phyloP scores from a whole-genome alignment of 2,888 invertebrate species.

The Mesoligia furuncula region DNA sequence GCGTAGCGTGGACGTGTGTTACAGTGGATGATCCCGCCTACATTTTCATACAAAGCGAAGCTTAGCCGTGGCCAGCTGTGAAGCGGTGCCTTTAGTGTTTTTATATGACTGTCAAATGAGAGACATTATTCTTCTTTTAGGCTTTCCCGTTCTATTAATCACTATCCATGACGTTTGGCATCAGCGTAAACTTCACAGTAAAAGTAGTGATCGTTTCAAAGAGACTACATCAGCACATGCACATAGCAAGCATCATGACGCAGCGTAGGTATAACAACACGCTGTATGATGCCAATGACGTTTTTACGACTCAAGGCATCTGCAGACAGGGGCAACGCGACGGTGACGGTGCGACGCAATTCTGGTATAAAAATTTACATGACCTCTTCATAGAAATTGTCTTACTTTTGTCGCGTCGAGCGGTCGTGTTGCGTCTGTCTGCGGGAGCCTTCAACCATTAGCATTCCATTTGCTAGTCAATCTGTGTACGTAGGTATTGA shows the following conservation, averaged over 20 bases:
- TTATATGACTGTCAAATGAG: neutral
- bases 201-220: neutral
- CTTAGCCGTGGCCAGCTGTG: neutral
- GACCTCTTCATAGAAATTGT: neutral
- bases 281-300: neutral
- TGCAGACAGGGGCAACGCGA: no score
- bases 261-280: neutral
- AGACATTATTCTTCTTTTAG: neutral
- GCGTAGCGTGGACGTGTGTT: no score
- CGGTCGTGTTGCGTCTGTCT: neutral
- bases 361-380: neutral
- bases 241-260: neutral
- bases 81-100: neutral
- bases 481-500: conserved; percentile 6
- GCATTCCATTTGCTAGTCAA: conserved; percentile 24
- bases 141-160: neutral
- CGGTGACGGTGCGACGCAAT: no score
- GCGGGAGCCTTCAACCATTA: neutral
- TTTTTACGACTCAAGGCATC: neutral
- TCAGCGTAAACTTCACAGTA: neutral
- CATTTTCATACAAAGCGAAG: neutral
- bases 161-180: neutral
- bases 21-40: neutral
- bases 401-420: neutral
- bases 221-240: neutral